phyloP scores from a whole-genome alignment of 2,888 invertebrate species.

The Hypena proboscidalis region DNA sequence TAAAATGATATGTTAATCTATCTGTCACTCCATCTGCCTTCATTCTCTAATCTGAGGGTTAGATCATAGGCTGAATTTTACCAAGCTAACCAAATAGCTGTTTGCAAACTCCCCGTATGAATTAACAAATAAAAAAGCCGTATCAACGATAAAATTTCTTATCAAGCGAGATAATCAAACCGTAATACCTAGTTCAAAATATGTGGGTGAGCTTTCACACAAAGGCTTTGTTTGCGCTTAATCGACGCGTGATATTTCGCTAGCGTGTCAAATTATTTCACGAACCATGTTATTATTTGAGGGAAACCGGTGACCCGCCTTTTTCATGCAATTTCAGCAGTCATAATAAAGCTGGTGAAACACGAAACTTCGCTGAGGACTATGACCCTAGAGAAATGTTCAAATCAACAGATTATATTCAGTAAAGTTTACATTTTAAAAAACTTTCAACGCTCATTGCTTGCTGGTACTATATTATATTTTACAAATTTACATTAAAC shows the following conservation, averaged over 20 bases:
- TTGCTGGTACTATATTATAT: not conserved
- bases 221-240: constrained; percentile 35
- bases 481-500: too few species aligned
- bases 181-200: not conserved
- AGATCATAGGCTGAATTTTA: too few species aligned
- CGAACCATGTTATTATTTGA: constrained; percentile 38
- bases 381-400: constrained; percentile 29
- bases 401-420: constrained; percentile 21
- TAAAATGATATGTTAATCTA: too few species aligned
- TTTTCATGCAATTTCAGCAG: constrained; percentile 42
- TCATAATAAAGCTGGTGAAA: constrained; percentile 35
- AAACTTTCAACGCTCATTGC: not conserved
- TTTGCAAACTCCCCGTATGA: too few species aligned
- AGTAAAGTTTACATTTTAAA: constrained; percentile 1
- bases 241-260: constrained; percentile 34
- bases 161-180: constrained; percentile 5
- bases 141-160: not conserved
- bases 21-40: too few species aligned
- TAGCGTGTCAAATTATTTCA: constrained; percentile 43
- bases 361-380: constrained; percentile 35
- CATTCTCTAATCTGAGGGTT: too few species aligned
- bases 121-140: constrained; percentile 1
- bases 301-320: constrained; percentile 30
- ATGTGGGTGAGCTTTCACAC: constrained; percentile 15
- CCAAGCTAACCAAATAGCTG: too few species aligned